A percentile compares a stretch with the other conserved stretches of the same genome.
phyloP scores from a whole-genome alignment of 1,140 invertebrate species.

The Lysiphlebus fabarum region DNA sequence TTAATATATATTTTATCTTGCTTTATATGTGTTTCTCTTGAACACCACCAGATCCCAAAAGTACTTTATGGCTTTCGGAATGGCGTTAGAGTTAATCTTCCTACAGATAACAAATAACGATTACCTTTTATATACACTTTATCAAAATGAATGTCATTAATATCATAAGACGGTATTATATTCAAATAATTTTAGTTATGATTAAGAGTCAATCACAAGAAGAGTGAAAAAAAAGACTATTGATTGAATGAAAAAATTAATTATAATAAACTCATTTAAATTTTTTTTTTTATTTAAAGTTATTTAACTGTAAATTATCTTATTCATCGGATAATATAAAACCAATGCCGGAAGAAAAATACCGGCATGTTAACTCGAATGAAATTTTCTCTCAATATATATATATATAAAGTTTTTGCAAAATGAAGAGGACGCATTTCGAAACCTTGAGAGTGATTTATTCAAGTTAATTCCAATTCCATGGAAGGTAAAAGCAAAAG shows the following conservation, averaged over 20 bases:
- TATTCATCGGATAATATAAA: constrained; percentile 1
- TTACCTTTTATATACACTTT: constrained; percentile 31
- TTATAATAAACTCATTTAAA: too few species aligned
- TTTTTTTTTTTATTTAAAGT: too few species aligned
- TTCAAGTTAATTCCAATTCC: constrained; percentile 59
- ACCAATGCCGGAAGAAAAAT: constrained; percentile 19
- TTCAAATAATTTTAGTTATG: too few species aligned
- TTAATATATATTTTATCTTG: constrained; percentile 31
- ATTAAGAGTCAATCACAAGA: too few species aligned
- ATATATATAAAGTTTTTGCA: background rate
- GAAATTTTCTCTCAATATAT: constrained; percentile 41
- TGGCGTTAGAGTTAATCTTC: constrained; percentile 30
- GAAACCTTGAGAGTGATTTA: constrained; percentile 50
- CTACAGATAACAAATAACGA: constrained; percentile 28
- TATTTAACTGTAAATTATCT: constrained; percentile 1
- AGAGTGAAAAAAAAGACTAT: too few species aligned
- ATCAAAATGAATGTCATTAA: too few species aligned
- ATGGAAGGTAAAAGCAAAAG: constrained; percentile 28
- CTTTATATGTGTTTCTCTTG: constrained; percentile 40
- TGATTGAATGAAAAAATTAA: too few species aligned
- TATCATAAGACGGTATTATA: too few species aligned
- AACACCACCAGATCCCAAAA: constrained; percentile 46
- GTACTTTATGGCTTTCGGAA: constrained; percentile 46
- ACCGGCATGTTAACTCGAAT: constrained; percentile 44
- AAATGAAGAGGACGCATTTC: constrained; percentile 16